A percentile compares a stretch with the other conserved stretches of the same genome.
phyloP scores from a whole-genome alignment of 2,888 invertebrate genomes.

The Leptinotarsa peninsularis region DNA sequence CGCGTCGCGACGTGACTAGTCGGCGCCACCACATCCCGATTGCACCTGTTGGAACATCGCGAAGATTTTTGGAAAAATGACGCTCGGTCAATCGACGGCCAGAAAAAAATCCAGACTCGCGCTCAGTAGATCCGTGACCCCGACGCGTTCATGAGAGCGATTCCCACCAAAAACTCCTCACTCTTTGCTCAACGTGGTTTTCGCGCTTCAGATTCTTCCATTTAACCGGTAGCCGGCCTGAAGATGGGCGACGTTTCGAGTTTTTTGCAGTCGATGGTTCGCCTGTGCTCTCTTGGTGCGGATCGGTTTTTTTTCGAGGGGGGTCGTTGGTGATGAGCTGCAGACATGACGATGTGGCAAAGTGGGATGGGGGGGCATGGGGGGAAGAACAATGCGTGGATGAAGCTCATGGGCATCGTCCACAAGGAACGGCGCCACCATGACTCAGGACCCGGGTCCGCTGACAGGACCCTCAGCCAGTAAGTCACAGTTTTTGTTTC shows the following conservation, averaged over 20 bases:
- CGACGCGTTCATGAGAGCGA: not conserved
- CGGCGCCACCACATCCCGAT: constrained; percentile 42
- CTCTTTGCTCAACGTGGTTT: constrained; percentile 5
- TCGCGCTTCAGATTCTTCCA: not conserved
- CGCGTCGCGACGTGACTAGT: constrained; percentile 53
- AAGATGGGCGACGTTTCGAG: constrained; percentile 15
- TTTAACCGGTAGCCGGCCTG: not conserved
- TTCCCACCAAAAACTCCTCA: not conserved
- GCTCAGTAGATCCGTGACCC: not conserved
- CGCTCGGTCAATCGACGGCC: constrained; percentile 7
- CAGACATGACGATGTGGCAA: constrained; percentile 81
- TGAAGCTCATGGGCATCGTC: constrained; percentile 85
- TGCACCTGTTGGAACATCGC: constrained; percentile 54
- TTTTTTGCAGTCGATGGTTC: not conserved
- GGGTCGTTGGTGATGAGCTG: constrained; percentile 59
- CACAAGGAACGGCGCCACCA: constrained; percentile 80
- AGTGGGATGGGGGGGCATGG: constrained; percentile 82
- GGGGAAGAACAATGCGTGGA: constrained; percentile 83
- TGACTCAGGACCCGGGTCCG: constrained; percentile 72
- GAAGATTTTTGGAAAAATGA: constrained; percentile 26
- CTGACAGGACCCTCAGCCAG: constrained; percentile 78
- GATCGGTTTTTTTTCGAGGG: constrained; percentile 40
- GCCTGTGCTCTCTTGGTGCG: not conserved
- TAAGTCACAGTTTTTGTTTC: constrained; percentile 66
- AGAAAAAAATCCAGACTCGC: not conserved